phyloP scores from a whole-genome alignment of 2,888 invertebrate species.

The Leptopilina drosophilae region DNA sequence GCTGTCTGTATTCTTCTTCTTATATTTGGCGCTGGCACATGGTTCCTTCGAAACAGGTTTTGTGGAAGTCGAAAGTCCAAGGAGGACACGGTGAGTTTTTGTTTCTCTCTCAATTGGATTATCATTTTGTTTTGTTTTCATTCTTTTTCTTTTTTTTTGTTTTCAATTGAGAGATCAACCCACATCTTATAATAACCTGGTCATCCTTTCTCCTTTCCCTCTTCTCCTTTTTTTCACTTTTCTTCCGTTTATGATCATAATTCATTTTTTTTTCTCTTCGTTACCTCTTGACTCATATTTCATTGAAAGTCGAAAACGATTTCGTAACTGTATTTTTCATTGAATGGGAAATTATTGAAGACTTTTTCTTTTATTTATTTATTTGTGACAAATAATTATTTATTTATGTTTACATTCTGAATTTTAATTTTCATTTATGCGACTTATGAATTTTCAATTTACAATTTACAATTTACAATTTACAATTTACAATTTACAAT shows the following conservation, averaged over 20 bases:
- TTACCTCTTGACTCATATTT: conserved; percentile 2
- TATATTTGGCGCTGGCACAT: conserved; percentile 82
- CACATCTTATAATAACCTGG: not conserved
- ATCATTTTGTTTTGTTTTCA: not conserved
- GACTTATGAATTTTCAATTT: no score
- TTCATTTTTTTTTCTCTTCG: not conserved
- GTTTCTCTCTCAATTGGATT: conserved; percentile 14
- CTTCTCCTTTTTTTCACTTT: conserved; percentile 28
- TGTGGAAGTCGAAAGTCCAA: conserved; percentile 83
- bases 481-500: no score
- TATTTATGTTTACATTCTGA: no score
- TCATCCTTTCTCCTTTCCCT: conserved; percentile 32
- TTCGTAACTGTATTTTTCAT: not conserved
- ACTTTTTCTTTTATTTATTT: not conserved
- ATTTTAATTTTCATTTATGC: no score
- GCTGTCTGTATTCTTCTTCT: conserved; percentile 82
- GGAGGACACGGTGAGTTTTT: conserved; percentile 84
- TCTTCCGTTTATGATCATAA: not conserved
- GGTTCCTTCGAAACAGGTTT: conserved; percentile 85
- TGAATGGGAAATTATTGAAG: not conserved
- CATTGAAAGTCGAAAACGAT: conserved; percentile 14
- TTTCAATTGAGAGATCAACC: conserved; percentile 37
- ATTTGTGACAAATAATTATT: no score
- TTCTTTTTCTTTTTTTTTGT: not conserved
- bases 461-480: no score